Conservation (phyloP, 2,797 vertebrate genomes). For the Hephaestus fuliginosus region DNA sequence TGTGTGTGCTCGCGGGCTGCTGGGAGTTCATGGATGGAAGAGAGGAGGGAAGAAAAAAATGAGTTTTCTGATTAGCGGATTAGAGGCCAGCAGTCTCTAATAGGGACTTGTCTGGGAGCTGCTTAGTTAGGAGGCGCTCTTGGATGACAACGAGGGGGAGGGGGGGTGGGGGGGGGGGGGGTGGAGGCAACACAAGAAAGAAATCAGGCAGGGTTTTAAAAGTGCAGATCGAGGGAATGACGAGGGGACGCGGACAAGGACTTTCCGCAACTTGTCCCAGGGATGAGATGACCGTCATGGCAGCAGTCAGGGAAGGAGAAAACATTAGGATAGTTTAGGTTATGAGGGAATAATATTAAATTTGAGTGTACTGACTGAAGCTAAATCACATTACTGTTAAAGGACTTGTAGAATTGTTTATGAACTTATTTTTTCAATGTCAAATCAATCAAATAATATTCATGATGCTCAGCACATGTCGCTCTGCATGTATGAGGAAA, state of each 20-base stretch:
- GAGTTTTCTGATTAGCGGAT: constrained; percentile 83
- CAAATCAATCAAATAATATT: too few relatives aligned
- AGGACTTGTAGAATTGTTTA: too few relatives aligned
- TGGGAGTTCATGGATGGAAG: constrained; percentile 70
- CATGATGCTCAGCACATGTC: not conserved
- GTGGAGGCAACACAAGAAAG: not conserved
- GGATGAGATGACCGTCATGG: not conserved
- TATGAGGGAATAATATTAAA: too few relatives aligned
- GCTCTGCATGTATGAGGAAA: not conserved
- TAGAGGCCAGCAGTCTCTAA: constrained; percentile 74
- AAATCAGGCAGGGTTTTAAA: constrained; percentile 25
- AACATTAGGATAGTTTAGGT: not conserved
- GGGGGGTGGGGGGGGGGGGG: not conserved
- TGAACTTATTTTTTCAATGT: too few relatives aligned
- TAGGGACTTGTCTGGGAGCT: constrained; percentile 71
- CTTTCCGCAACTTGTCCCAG: not conserved
- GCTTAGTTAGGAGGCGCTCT: constrained; percentile 69
- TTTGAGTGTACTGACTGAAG: not conserved
- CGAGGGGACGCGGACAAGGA: not conserved
- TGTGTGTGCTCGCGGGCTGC: constrained; percentile 44
- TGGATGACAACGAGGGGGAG: constrained; percentile 5
- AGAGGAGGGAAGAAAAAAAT: constrained; percentile 70
- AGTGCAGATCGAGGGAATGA: not conserved
- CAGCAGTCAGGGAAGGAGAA: not conserved
- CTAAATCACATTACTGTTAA: not conserved